Conservation (phyloP, 2,888 invertebrate species). For the Drosophila vallismaia region DNA sequence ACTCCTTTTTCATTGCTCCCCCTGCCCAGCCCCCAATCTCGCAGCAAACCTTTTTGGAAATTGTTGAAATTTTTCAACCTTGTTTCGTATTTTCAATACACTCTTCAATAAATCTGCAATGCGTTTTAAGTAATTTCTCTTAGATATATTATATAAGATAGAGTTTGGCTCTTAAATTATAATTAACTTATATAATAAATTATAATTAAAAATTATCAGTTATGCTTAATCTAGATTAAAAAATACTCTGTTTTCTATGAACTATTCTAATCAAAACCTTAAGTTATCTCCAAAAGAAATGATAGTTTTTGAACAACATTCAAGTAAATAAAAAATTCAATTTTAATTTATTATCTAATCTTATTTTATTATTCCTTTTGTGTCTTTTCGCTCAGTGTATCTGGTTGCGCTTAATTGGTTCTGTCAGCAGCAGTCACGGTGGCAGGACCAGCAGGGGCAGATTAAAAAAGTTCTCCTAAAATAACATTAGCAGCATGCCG, state of each 20-base stretch:
- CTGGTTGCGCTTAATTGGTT: constrained; percentile 79
- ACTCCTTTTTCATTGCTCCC: background rate
- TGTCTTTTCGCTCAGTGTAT: constrained; percentile 41
- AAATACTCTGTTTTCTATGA: too few species aligned
- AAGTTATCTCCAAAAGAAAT: too few species aligned
- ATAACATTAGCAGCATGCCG: constrained; percentile 70
- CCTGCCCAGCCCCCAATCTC: background rate
- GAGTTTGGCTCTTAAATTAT: too few species aligned
- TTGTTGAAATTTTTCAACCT: constrained; percentile 77
- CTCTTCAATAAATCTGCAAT: background rate
- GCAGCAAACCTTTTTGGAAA: constrained; percentile 65
- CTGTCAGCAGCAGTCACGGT: constrained; percentile 68
- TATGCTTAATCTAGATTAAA: too few species aligned
- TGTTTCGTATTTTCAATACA: constrained; percentile 48
- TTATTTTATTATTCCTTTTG: too few species aligned
- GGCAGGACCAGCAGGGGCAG: constrained; percentile 54
- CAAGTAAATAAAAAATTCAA: too few species aligned
- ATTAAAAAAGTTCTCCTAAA: constrained; percentile 78
- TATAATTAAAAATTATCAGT: background rate
- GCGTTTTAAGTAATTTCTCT: background rate
- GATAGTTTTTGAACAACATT: too few species aligned
- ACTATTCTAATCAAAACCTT: too few species aligned
- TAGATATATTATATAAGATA: too few species aligned
- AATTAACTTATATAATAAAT: background rate
- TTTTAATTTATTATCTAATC: too few species aligned